A percentile compares a stretch with the other conserved stretches of the same genome.
phyloP scores from a whole-genome alignment of 2,888 invertebrate genomes.

The Drosophila eohydei region DNA sequence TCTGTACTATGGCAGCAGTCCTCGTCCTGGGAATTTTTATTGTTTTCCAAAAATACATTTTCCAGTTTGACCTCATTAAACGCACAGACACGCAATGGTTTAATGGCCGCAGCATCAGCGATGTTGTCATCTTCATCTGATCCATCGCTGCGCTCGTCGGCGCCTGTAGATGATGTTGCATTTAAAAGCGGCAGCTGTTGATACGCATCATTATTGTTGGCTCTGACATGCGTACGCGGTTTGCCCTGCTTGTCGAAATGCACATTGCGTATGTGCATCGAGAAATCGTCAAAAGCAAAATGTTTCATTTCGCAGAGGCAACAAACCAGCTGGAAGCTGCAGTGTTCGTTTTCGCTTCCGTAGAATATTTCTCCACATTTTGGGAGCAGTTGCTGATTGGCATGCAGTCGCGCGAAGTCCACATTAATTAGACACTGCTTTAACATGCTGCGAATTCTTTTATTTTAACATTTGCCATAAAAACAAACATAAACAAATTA shows the following conservation, averaged over 20 bases:
- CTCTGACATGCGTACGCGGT: constrained; percentile 34
- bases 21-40: not conserved
- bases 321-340: constrained; percentile 62
- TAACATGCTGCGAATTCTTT: constrained; percentile 53
- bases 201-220: not conserved
- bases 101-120: not conserved
- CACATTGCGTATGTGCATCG: constrained; percentile 64
- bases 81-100: constrained; percentile 16
- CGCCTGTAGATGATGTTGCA: not conserved
- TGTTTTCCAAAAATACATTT: not conserved
- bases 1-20: constrained; percentile 17
- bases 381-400: constrained; percentile 55
- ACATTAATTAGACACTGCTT: constrained; percentile 66
- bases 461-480: constrained; percentile 34
- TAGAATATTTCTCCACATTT: constrained; percentile 74
- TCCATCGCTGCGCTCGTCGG: constrained; percentile 3
- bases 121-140: constrained; percentile 14
- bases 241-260: constrained; percentile 54
- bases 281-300: constrained; percentile 68
- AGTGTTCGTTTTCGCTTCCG: constrained; percentile 50
- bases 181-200: not conserved
- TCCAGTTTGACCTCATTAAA: constrained; percentile 19
- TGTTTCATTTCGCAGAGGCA: constrained; percentile 71
- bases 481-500: constrained; percentile 39
- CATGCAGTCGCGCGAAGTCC: constrained; percentile 59